Evolutionary conservation across 2,888 invertebrate genomes (phyloP).

Genomic region (Pilophorus perplexus): DNA sequence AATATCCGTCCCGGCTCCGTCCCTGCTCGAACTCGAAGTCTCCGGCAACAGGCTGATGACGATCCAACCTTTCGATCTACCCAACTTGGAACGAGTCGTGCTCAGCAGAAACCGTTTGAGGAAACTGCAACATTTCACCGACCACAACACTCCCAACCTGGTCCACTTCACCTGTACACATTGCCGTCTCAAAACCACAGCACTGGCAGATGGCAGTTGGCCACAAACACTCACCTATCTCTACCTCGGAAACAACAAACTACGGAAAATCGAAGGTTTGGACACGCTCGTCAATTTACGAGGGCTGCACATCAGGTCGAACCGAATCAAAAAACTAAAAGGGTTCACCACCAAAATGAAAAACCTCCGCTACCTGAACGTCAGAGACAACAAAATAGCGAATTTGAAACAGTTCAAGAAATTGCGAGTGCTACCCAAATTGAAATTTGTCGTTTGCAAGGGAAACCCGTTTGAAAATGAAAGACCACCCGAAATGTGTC

Average conservation of each 20-base stretch:
- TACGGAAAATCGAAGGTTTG: constrained; percentile 39
- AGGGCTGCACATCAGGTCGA: constrained; percentile 29
- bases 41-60: constrained; percentile 20
- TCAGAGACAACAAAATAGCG: constrained; percentile 34
- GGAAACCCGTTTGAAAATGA: constrained; percentile 30
- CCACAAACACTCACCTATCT: neutral
- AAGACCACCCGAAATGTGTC: neutral
- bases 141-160: neutral
- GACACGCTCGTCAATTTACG: constrained; percentile 32
- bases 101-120: constrained; percentile 12
- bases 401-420: constrained; percentile 32
- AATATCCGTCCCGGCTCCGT: constrained; percentile 20
- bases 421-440: constrained; percentile 21
- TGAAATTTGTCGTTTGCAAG: constrained; percentile 21
- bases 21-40: neutral
- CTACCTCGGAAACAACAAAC: constrained; percentile 49
- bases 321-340: constrained; percentile 36
- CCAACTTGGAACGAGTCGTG: constrained; percentile 10
- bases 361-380: constrained; percentile 31
- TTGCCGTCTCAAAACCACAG: constrained; percentile 14
- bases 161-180: neutral
- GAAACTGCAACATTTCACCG: neutral
- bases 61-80: constrained; percentile 29
- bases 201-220: constrained; percentile 13
- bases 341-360: too few species aligned